Evolutionary conservation across 1,140 invertebrate species (phyloP), one percentile per base, ranked within the genome.

Genomic region (Drosophila trapezifrons): DNA sequence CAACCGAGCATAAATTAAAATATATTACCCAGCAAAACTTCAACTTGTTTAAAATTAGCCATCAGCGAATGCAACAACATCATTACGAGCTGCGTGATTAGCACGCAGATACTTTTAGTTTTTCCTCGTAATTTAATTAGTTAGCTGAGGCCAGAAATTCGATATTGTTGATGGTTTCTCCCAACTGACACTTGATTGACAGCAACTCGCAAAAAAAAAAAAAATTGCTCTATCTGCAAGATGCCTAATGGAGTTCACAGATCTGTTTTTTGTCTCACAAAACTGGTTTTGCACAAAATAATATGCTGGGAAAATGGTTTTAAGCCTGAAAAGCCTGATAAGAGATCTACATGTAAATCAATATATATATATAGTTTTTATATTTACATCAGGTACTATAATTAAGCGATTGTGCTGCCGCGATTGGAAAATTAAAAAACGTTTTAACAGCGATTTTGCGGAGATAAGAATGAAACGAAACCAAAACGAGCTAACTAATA

Each of bases 131-230:
- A 90, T 90, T 90, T 87, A 90, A 90, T 90, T 90, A 90, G 83
- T 90, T 87, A 73, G 72, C 87, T 84, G 87, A 57, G 87, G 77
- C 87, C 80, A 87, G 87, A 87, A 90, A 90, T 90, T 71, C 66
- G 83, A 90, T 90, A 90, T 90, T 90, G 87, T 78, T 90, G 82
- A 90, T 87, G 83, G 87, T 80, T 87, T 60, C 18, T 5, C 0
- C 76, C 83, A 78, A 49, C 70, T 90, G 87, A 90, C 87, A 90
- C 67, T 87, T 90, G 87, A 90, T 90, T 90, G 87, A 90, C 87
- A 80, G 82, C 77, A 71, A 78, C 75, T 82, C 63, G 78, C 55
- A 59, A 78, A 81, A n/a, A n/a, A n/a, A n/a, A n/a, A n/a, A n/a
- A n/a, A 27, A 27, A 25, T 35, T 20, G 18, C 51, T 52, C 37